Conservation (phyloP, 1,140 invertebrate species). For the Zaprionus taronus region DNA sequence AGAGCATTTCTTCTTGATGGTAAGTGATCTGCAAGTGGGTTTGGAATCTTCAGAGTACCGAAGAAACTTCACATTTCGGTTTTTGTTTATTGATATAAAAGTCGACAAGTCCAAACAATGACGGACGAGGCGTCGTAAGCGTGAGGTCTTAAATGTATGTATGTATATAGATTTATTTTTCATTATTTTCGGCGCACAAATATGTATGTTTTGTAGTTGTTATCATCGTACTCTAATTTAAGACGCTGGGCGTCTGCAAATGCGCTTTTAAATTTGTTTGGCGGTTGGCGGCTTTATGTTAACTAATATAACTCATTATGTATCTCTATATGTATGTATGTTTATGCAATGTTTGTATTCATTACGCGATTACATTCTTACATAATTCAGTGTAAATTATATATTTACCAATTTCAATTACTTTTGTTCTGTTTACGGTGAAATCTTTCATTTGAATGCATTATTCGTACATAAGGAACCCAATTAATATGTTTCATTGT, state of each 20-base stretch:
- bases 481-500: constrained; percentile 31
- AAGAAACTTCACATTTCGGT: constrained; percentile 26
- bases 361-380: constrained; percentile 1
- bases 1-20: neutral
- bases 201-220: constrained; percentile 22
- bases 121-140: constrained; percentile 53
- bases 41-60: constrained; percentile 36
- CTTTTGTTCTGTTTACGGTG: constrained; percentile 51
- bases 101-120: constrained; percentile 57
- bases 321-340: constrained; percentile 37
- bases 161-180: constrained; percentile 14
- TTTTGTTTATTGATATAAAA: constrained; percentile 61
- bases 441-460: constrained; percentile 44
- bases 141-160: constrained; percentile 60
- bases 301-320: constrained; percentile 44
- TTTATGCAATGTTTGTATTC: constrained; percentile 28
- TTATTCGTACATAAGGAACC: constrained; percentile 54
- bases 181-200: constrained; percentile 21
- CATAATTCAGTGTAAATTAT: constrained; percentile 43
- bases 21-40: constrained; percentile 18
- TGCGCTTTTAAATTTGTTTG: constrained; percentile 72
- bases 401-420: constrained; percentile 53
- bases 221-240: constrained; percentile 68
- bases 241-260: constrained; percentile 77
- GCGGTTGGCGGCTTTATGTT: constrained; percentile 63